A percentile compares a stretch with the other conserved stretches of the same genome.
Conservation (phyloP, 2,113 vertebrate species). For the Arvicanthis niloticus region DNA sequence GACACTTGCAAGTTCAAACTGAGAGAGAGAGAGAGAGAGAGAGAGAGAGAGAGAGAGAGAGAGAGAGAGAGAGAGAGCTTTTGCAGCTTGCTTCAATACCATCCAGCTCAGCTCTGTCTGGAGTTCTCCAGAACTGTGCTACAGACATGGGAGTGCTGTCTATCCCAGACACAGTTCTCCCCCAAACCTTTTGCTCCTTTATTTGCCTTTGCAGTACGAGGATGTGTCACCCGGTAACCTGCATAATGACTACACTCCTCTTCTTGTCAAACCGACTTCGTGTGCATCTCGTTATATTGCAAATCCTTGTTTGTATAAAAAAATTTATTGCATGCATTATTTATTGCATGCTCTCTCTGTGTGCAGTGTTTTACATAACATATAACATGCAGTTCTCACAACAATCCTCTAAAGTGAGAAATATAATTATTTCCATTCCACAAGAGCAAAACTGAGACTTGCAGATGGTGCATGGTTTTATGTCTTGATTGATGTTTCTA, state of each 20-base stretch:
- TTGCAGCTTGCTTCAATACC: neutral
- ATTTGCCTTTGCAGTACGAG: neutral
- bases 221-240: neutral
- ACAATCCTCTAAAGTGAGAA: neutral
- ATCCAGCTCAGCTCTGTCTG: neutral
- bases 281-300: neutral
- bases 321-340: neutral
- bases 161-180: neutral
- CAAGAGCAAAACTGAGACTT: conserved; percentile 16
- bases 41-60: neutral
- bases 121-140: too few species aligned
- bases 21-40: neutral
- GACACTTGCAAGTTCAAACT: neutral
- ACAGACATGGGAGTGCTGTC: neutral
- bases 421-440: neutral
- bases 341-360: neutral
- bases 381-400: neutral
- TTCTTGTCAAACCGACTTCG: neutral
- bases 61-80: neutral
- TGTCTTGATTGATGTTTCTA: neutral
- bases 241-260: neutral
- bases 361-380: neutral
- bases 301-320: neutral
- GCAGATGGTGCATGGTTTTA: neutral
- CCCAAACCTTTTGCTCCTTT: neutral